Percentiles rank a stretch among this genome's conserved stretches.
These are phyloP conservation scores for Gallinago solitaria DNA, from an alignment of 2,797 vertebrate species.

Conservation along the genomic window DNA sequence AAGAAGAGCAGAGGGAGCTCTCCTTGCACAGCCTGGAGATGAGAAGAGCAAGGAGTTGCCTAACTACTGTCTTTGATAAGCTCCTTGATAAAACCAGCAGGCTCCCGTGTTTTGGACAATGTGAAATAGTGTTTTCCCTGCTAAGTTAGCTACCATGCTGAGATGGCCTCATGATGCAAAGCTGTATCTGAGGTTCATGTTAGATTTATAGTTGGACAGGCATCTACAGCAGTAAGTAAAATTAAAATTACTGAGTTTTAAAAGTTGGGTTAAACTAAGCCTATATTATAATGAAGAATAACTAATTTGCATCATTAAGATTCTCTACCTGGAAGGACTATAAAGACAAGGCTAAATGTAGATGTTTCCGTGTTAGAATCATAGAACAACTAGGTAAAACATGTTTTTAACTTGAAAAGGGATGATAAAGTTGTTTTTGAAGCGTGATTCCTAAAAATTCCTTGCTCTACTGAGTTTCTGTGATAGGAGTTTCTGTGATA, in stretches of 20 bases:
- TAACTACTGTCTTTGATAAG: background rate
- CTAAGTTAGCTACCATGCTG: background rate
- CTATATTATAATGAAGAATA: background rate
- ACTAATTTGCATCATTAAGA: background rate
- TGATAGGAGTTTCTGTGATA: accelerated
- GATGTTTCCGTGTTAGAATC: background rate
- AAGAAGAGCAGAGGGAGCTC: background rate
- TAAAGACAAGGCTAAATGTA: background rate
- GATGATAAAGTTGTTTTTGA: background rate
- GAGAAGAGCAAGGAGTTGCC: background rate
- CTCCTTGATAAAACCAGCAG: background rate
- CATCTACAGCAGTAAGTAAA: background rate
- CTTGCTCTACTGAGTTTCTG: background rate
- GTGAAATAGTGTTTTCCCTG: background rate
- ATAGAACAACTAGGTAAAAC: background rate
- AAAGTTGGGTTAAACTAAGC: background rate
- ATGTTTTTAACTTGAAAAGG: background rate
- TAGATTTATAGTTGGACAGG: background rate
- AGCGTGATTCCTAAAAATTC: background rate
- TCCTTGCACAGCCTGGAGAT: background rate
- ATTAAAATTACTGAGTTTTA: background rate
- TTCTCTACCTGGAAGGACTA: background rate
- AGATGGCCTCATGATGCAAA: background rate
- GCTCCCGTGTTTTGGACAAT: background rate
- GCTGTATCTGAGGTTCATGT: background rate